Base-by-base conservation (phyloP, 2,797 vertebrate species). In the Amblyopsis hoosieri region DNA sequence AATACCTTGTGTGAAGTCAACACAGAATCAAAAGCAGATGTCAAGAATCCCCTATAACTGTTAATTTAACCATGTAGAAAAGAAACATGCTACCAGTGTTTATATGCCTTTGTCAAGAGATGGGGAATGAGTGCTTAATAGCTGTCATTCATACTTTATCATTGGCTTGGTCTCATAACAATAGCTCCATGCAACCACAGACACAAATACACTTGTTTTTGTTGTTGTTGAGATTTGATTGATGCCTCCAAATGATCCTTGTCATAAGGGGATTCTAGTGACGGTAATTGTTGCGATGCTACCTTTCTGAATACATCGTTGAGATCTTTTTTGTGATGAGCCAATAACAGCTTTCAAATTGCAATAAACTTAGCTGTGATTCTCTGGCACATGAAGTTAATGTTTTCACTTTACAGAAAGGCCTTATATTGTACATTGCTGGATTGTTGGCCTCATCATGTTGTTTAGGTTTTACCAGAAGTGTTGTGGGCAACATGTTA, bases 1-100 rank as follows among this genome's bases (percentile, higher is more conserved):
- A 15, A 51, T 54, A 68, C 84, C 84, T 77, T 66, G 64, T 42
- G 8, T 2, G 72, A 73, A 84, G 85, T 89, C 80, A 75, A 72
- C 76, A 79, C 67, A 60, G 66, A 79, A 65, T 67, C 64, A 80
- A 88, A 88, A 80, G 85, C 83, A 72, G 19, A 79, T 86, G 77
- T 79, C 60, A 78, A 80, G 71, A 73, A 69, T 74, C 67, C 65
- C 76, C 69, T 66, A 75, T 60, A 59, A 81, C 33, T 37, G 33
- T 37, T 37, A 5, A 37, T 37, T 37, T 37, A 68, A 74, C 1
- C 62, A 65, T 31, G 67, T 63, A 68, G 56, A 65, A 67, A 66
- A 55, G 69, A 55, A 62, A 54, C 67, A 33, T 31, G 46, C 53
- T 31, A 51, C 49, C 56, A 53, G 14, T 56, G 57, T 62, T 64